Evolutionary conservation across 2,113 vertebrate species (phyloP).

Genomic region (Meles meles): DNA sequence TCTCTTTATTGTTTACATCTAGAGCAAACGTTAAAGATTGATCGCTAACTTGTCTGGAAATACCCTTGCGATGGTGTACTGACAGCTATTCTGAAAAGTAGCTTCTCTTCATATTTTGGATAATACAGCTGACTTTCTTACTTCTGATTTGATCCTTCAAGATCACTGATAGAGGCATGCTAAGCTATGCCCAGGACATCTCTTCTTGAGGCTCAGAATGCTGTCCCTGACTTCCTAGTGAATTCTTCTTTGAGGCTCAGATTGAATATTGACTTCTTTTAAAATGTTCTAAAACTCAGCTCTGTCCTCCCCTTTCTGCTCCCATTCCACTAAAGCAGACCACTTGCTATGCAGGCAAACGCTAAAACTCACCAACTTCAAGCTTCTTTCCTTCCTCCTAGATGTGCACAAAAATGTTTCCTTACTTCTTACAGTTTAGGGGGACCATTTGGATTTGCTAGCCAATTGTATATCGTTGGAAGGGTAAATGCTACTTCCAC

Average conservation of each 20-base stretch:
- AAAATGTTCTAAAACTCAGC: not conserved
- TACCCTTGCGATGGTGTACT: not conserved
- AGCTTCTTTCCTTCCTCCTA: not conserved
- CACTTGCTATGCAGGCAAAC: too few species aligned
- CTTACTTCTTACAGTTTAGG: not conserved
- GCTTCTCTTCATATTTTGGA: not conserved
- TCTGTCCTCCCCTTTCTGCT: not conserved
- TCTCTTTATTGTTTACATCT: not conserved
- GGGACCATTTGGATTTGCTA: not conserved
- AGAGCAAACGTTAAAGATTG: not conserved
- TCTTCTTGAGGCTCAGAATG: not conserved
- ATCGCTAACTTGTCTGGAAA: not conserved
- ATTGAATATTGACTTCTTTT: not conserved
- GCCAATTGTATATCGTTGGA: not conserved
- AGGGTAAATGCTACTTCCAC: not conserved
- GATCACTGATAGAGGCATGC: not conserved
- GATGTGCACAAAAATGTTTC: not conserved
- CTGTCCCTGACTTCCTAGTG: not conserved
- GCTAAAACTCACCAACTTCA: not conserved
- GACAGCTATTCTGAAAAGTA: not conserved
- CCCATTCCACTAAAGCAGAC: fast-evolving
- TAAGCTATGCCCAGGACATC: not conserved
- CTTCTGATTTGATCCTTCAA: not conserved
- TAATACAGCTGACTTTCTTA: not conserved
- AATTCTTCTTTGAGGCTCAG: not conserved